These are phyloP conservation scores for Jacana jacana DNA, from an alignment of 2,113 vertebrate genomes.

Conservation along the genomic window DNA sequence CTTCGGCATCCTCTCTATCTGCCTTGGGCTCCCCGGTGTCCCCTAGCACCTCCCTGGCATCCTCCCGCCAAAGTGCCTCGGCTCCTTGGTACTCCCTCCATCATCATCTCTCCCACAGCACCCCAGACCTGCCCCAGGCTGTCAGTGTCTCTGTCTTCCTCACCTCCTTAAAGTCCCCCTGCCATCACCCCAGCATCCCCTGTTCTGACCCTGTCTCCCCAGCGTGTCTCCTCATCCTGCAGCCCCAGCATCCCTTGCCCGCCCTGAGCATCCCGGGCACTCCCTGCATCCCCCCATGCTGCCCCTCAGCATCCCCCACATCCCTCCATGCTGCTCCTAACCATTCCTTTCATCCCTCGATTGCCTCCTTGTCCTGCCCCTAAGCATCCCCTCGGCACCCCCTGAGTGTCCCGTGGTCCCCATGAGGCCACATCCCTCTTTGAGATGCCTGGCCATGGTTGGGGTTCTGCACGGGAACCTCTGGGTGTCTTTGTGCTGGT, in stretches of 20 bases:
- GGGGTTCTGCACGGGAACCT: neutral
- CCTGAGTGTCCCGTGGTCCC: neutral
- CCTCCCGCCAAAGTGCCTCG: neutral
- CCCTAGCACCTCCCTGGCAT: neutral
- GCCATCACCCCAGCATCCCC: neutral
- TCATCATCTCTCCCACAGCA: neutral
- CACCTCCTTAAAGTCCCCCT: neutral
- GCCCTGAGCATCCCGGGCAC: neutral
- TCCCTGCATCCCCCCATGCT: neutral
- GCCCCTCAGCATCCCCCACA: neutral
- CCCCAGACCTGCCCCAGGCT: neutral
- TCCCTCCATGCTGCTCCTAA: neutral
- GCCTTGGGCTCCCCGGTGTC: neutral
- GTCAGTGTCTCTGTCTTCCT: neutral
- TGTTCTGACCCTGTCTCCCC: neutral
- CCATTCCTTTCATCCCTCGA: neutral
- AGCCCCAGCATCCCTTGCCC: neutral
- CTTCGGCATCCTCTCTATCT: too few species aligned
- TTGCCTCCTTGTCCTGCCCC: neutral
- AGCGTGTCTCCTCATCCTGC: neutral
- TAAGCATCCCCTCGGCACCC: neutral
- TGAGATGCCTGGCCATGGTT: neutral
- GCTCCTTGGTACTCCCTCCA: neutral
- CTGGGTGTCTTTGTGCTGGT: rapidly evolving
- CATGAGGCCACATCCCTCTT: neutral